Percentiles rank a stretch among this genome's conserved stretches.
Conservation (phyloP, 1,140 invertebrate genomes). For the Metopolophium dirhodum region DNA sequence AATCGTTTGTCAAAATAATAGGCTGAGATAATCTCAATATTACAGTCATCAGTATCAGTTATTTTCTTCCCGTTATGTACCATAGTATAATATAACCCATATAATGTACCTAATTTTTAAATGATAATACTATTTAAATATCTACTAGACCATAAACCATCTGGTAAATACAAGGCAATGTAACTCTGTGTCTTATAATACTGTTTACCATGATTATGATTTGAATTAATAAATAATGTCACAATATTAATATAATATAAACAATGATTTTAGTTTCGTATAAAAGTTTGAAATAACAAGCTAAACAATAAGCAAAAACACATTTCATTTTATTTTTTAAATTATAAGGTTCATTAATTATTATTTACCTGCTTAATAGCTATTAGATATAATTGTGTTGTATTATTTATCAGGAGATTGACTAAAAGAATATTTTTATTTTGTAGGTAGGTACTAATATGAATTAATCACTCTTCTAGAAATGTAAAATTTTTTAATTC, state of each 20-base stretch:
- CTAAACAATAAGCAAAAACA: too few relatives aligned
- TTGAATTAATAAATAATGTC: too few relatives aligned
- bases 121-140: too few relatives aligned
- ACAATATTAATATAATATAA: too few relatives aligned
- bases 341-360: neutral
- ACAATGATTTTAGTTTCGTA: neutral
- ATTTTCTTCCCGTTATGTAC: too few relatives aligned
- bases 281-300: neutral
- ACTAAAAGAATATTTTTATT: neutral
- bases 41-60: too few relatives aligned
- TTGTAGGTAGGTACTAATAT: neutral
- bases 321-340: neutral
- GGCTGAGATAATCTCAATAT: too few relatives aligned
- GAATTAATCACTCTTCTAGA: neutral
- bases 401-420: neutral
- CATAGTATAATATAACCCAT: too few relatives aligned
- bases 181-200: neutral
- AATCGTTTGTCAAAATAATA: too few relatives aligned
- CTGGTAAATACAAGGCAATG: neutral
- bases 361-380: neutral
- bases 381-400: neutral
- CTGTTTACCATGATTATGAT: neutral
- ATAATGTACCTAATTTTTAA: too few relatives aligned
- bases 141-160: neutral
- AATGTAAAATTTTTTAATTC: neutral